Evolutionary conservation across 2,888 invertebrate species (phyloP), one percentile per base, ranked within the genome.

Genomic region (Ophion costatus): DNA sequence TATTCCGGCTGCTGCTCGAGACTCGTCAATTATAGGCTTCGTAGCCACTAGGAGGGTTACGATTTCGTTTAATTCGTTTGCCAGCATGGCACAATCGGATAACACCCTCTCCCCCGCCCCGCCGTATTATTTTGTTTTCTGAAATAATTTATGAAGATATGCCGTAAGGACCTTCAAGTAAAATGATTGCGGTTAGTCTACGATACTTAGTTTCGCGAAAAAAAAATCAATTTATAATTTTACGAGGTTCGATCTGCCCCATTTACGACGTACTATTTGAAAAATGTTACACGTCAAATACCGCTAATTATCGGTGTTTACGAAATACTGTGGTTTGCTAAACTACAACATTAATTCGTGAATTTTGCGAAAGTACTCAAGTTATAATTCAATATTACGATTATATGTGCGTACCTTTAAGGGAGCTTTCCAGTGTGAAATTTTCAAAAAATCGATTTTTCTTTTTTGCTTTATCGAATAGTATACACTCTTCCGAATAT

Each of bases 341-440:
- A 51, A 17, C 51, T 51, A 51, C 51, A 17, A 51, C 17, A 17
- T 51, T 51, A 51, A 51, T 51, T 51, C 17, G 51, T 51, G 51
- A 51, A 51, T 17, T 51, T 51, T 51, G 17, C 17, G 17, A 17
- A 17, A 51, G 4, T 51, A 51, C 1, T 51, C 17, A 5, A 51
- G 4, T 17, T 51, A 11, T 51, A 14, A 51, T 51, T 17, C 17
- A 14, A 51, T 51, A 51, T 17, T 51, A 51, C 51, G 11, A 51
- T 51, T 51, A 51, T 51, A 51, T 51, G 51, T 51, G 51, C 51
- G 51, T 51, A 51, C 51, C 51, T n/a, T n/a, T n/a, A n/a, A n/a
- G n/a, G n/a, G n/a, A n/a, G n/a, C n/a, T n/a, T n/a, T n/a, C n/a
- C n/a, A n/a, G n/a, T n/a, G n/a, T n/a, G n/a, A n/a, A n/a, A n/a